Percentiles rank a stretch among this genome's conserved stretches.
phyloP scores from a whole-genome alignment of 2,888 invertebrate species.

The Nebria brevicollis region DNA sequence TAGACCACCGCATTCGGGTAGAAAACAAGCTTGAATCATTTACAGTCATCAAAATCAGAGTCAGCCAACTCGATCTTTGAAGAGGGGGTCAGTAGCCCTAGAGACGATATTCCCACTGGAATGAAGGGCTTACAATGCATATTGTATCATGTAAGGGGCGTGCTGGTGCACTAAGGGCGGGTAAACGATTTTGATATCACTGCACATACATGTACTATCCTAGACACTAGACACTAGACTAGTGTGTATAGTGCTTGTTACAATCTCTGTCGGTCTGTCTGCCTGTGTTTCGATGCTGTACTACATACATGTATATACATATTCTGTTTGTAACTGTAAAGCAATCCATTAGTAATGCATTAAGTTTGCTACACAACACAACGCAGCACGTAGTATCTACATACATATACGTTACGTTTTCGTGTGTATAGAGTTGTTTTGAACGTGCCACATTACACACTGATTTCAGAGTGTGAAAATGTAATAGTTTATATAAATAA shows the following conservation, averaged over 20 bases:
- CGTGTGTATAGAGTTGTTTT: background rate
- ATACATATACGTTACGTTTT: background rate
- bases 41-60: constrained; percentile 1
- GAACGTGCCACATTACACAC: background rate
- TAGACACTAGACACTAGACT: background rate
- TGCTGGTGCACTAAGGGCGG: background rate
- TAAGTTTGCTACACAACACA: background rate
- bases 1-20: background rate
- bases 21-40: background rate
- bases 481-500: background rate
- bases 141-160: background rate
- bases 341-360: background rate
- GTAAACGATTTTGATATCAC: background rate
- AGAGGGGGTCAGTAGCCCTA: background rate
- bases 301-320: background rate
- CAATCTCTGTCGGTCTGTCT: background rate
- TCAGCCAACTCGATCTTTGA: background rate
- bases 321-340: background rate
- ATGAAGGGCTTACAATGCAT: background rate
- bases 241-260: background rate
- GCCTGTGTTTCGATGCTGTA: background rate
- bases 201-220: background rate
- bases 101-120: background rate
- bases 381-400: background rate
- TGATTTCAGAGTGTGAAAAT: background rate